Evolutionary conservation across 2,113 vertebrate species (phyloP).

Genomic region (Amphiprion percula): DNA sequence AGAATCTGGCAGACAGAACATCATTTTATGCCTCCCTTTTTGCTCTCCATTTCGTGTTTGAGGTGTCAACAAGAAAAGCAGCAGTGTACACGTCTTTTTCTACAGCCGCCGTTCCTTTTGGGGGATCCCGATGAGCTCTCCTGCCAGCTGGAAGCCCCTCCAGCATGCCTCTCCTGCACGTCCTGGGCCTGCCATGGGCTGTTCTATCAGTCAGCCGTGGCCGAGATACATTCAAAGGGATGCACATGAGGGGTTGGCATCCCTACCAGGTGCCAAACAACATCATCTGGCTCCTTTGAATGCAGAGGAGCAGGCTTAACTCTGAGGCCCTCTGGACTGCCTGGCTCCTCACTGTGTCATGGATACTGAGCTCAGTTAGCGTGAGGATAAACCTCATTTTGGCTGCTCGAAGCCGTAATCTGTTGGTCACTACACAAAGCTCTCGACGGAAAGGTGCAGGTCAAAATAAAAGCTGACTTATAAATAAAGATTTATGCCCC

Average conservation of each 20-base stretch:
- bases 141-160: slow-evolving; percentile 47
- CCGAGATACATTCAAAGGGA: slow-evolving; percentile 38
- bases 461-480: slow-evolving; percentile 5
- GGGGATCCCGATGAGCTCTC: slow-evolving; percentile 14
- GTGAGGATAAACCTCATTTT: slow-evolving; percentile 37
- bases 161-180: slow-evolving; percentile 34
- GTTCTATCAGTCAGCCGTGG: slow-evolving; percentile 38
- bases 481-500: slow-evolving; percentile 3
- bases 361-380: slow-evolving; percentile 8
- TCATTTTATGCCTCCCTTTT: neutral
- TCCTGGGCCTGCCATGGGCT: slow-evolving; percentile 5
- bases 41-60: neutral
- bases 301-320: slow-evolving; percentile 44
- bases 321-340: slow-evolving; percentile 17
- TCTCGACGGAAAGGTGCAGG: slow-evolving; percentile 4
- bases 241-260: slow-evolving; percentile 29
- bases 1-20: no score
- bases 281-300: slow-evolving; percentile 46
- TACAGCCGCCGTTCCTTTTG: slow-evolving; percentile 8
- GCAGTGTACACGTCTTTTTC: neutral
- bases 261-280: slow-evolving; percentile 40
- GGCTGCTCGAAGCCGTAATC: slow-evolving; percentile 26
- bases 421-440: slow-evolving; percentile 4
- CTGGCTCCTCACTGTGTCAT: slow-evolving; percentile 29
- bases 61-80: slow-evolving; percentile 21